These are phyloP conservation scores for Oryctes rhinoceros DNA, from an alignment of 1,140 invertebrate species.

Conservation along the genomic window DNA sequence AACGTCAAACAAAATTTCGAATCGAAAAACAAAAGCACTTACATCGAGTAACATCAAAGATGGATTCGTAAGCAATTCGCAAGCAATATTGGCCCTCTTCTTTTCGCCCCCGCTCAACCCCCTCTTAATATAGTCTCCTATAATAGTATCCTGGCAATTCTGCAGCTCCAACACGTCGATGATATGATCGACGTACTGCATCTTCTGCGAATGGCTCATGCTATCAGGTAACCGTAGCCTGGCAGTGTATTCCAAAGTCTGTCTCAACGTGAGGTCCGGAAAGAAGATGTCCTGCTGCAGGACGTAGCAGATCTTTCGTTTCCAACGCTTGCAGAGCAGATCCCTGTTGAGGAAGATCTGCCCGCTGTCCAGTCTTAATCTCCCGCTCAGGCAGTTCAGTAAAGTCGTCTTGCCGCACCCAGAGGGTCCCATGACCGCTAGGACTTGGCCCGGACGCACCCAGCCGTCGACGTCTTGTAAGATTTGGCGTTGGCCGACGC, in stretches of 20 bases:
- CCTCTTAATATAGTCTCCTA: slow-evolving; percentile 80
- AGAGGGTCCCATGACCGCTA: slow-evolving; percentile 86
- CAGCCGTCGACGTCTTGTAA: slow-evolving; percentile 77
- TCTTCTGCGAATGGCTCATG: slow-evolving; percentile 77
- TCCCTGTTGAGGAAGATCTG: slow-evolving; percentile 79
- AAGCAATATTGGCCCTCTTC: slow-evolving; percentile 87
- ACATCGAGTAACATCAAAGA: slow-evolving; percentile 86
- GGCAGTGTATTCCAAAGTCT: slow-evolving; percentile 81
- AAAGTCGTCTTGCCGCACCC: slow-evolving; percentile 85
- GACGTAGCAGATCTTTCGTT: slow-evolving; percentile 83
- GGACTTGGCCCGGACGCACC: slow-evolving; percentile 79
- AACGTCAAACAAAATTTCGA: too few species aligned
- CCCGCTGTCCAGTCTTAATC: slow-evolving; percentile 73
- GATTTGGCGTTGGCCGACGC: slow-evolving; percentile 66
- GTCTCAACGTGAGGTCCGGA: slow-evolving; percentile 79
- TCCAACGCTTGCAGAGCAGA: slow-evolving; percentile 78
- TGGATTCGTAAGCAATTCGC: slow-evolving; percentile 86
- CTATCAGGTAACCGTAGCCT: slow-evolving; percentile 78
- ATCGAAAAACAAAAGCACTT: slow-evolving; percentile 61
- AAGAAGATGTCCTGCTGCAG: slow-evolving; percentile 88
- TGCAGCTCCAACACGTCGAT: slow-evolving; percentile 80
- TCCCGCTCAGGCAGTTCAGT: slow-evolving; percentile 77
- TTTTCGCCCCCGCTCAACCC: slow-evolving; percentile 88
- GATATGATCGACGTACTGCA: slow-evolving; percentile 82
- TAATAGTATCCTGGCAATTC: slow-evolving; percentile 82